Percentiles rank a stretch among this genome's conserved stretches.
Evolutionary conservation across 2,113 vertebrate species (phyloP).

Genomic region (Pelmatolapia mariae): DNA sequence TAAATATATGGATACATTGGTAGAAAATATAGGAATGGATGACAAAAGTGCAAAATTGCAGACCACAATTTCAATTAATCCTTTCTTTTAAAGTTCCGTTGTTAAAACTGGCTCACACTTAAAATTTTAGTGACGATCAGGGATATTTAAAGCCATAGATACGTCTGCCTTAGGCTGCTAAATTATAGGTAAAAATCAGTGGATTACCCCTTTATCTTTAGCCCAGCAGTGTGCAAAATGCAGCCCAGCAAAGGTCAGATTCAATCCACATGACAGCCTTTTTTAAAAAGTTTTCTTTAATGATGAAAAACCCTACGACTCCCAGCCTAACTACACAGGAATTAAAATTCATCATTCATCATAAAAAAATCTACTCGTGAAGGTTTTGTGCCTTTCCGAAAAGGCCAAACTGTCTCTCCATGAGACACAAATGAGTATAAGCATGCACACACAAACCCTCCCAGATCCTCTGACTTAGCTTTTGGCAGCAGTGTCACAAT

Average conservation of each 20-base stretch:
- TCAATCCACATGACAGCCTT: not conserved
- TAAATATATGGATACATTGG: not conserved
- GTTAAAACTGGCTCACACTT: not conserved
- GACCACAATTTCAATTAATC: not conserved
- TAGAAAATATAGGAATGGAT: not conserved
- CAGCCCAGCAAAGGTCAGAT: not conserved
- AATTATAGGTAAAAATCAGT: not conserved
- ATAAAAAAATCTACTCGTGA: not conserved
- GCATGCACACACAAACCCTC: not conserved
- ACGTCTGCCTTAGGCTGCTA: not conserved
- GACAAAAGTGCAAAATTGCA: not conserved
- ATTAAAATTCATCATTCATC: not conserved
- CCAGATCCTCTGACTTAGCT: not conserved
- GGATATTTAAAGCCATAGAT: not conserved
- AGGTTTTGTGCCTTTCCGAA: not conserved
- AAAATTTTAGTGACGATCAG: not conserved
- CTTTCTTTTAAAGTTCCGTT: not conserved
- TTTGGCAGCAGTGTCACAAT: not conserved
- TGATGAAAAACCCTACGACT: not conserved
- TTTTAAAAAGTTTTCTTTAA: not conserved
- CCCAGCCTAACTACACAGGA: not conserved
- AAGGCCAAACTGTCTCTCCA: not conserved
- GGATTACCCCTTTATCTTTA: not conserved
- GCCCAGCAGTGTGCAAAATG: not conserved
- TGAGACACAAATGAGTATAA: not conserved